Evolutionary conservation across 2,888 invertebrate species (phyloP), one percentile per base, ranked within the genome.

Genomic region (Amiota communis): DNA sequence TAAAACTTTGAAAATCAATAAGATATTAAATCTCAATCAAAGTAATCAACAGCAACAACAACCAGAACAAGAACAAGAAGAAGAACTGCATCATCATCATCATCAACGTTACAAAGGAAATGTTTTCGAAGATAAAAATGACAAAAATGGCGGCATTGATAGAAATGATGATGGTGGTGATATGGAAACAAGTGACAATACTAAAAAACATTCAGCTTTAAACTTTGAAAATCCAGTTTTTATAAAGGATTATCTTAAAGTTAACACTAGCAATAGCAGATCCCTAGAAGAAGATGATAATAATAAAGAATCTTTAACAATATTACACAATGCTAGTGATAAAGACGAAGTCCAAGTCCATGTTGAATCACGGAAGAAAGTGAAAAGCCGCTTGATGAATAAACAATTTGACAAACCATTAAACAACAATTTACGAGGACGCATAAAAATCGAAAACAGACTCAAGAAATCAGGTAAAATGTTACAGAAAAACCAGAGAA

Each of bases 361-460:
- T 4, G 36, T 36, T 36, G 6, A 36, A 36, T 36, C 36, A 36
- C 53, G 20, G n/a, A 36, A 46, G 49, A 51, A 56, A 65, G 13
- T 48, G 15, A 67, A 67, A 49, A 48, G 67, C 15, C 67, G 8
- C 23, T 51, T 68, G 67, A 68, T 68, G 67, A 51, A 68, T 53
- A 68, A 78, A 79, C 80, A 82, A 85, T 82, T 85, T 85, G 85
- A 87, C 85, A 88, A 88, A 81, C 84, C 87, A 87, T 87, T 87
- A 86, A 88, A 87, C 83, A 84, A 79, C 82, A 86, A 88, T 88
- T 87, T 86, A 76, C 81, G 76, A 36, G 6, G 8, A 68, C 78
- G 20, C 57, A 48, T 20, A 68, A 56, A 67, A 56, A 72, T 56
- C 17, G 56, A 67, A 65, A 65, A 13, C 49, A 17, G 12, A 20